Evolutionary conservation across 2,113 vertebrate genomes (phyloP), one percentile per base, ranked within the genome.

Genomic region (Spermophilus dauricus): DNA sequence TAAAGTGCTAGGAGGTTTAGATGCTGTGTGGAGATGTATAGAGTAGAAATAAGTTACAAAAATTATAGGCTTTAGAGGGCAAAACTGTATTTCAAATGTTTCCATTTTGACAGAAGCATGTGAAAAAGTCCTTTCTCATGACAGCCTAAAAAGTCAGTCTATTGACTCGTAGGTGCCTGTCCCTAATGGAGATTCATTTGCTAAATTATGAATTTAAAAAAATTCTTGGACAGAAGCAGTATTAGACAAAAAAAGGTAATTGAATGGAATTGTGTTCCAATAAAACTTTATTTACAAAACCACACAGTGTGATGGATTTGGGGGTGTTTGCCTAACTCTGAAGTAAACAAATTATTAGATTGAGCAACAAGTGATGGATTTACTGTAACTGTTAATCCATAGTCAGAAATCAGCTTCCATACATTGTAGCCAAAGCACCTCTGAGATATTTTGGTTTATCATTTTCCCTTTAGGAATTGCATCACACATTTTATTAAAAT

Each of bases 81-180:
- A 63, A 91, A 80, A 78, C 30, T 89, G 70, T 58, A 95, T 84
- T 93, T 80, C 42, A 61, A 37, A 91, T 28, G 26, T 81, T 87
- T 94, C 26, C 30, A 87, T 67, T 94, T 30, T 96, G 58, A 72
- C 42, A 78, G 48, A 85, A 93, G 73, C 20, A 78, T 2, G 65
- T 78, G 22, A 56, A 95, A 76, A 37, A 18, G 81, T 78, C 87
- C 96, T 48, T 56, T 82, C 20, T 56, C 17, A 22, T 78, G 51
- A 65, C 12, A 88, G 78, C 39, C 45, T 77, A 51, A n/a, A 89
- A 73, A 51, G 28, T 8, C 84, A 95, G 48, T 53, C 17, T 75
- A 16, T n/a, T 58, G 67, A 51, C 30, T 53, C 28, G n/a, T 30
- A 92, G 34, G 4, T 92, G 4, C 18, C 72, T 56, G 7, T 82